Evolutionary conservation across 2,797 vertebrate species (phyloP).

Genomic region (Cynopterus sphinx): DNA sequence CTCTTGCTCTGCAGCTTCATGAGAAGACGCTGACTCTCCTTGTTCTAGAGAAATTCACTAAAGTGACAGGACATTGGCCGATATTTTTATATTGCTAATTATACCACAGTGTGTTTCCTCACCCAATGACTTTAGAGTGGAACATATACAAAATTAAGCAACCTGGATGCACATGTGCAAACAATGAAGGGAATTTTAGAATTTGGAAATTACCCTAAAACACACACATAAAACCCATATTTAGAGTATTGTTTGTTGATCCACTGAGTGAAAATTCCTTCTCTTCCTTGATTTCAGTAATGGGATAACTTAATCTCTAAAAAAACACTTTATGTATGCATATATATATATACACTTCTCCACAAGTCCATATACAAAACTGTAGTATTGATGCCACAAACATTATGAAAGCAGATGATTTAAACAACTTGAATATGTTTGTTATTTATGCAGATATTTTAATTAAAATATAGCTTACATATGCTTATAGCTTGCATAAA

Average conservation of each 20-base stretch:
- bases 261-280: constrained; percentile 36
- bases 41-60: neutral
- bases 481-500: neutral
- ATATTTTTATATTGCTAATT: constrained; percentile 46
- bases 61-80: neutral
- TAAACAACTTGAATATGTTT: neutral
- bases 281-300: constrained; percentile 32
- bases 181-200: constrained; percentile 34
- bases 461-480: neutral
- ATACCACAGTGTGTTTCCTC: constrained; percentile 43
- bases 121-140: constrained; percentile 11
- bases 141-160: constrained; percentile 31
- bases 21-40: neutral
- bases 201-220: constrained; percentile 58
- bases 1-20: neutral
- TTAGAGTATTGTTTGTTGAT: constrained; percentile 45
- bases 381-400: neutral
- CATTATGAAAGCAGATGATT: neutral
- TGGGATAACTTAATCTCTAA: neutral
- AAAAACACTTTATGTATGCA: neutral
- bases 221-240: constrained; percentile 31
- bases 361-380: neutral
- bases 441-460: neutral
- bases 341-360: neutral
- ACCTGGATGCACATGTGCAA: constrained; percentile 26